These are phyloP conservation scores for Tachina grossa DNA, from an alignment of 2,888 invertebrate genomes.

Conservation along the genomic window DNA sequence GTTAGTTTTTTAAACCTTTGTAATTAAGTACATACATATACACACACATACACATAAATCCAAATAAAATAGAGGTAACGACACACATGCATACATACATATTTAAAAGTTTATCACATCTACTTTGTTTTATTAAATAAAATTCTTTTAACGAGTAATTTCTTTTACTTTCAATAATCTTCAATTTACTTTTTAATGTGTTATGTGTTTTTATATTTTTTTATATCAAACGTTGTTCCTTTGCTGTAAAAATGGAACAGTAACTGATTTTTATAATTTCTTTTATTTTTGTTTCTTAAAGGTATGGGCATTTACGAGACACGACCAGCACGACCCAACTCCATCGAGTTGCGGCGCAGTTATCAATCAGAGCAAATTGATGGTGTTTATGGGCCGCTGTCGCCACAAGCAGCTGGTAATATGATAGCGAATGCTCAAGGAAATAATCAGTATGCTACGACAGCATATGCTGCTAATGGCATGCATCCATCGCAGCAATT, in stretches of 20 bases:
- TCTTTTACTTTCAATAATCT: slow-evolving; percentile 30
- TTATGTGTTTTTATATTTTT: slow-evolving; percentile 31
- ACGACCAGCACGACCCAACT: slow-evolving; percentile 91
- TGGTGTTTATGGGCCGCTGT: slow-evolving; percentile 79
- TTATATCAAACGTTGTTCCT: slow-evolving; percentile 49
- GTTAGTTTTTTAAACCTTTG: no score
- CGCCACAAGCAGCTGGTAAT: slow-evolving; percentile 77
- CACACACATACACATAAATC: no score
- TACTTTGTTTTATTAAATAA: slow-evolving; percentile 23
- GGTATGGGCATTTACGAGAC: slow-evolving; percentile 85
- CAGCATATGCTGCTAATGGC: slow-evolving; percentile 76
- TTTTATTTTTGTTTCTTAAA: slow-evolving; percentile 75
- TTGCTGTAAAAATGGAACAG: slow-evolving; percentile 34
- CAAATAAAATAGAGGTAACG: slow-evolving; percentile 18
- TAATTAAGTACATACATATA: no score
- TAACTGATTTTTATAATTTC: slow-evolving; percentile 26
- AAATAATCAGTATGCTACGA: slow-evolving; percentile 71
- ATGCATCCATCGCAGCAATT: slow-evolving; percentile 74
- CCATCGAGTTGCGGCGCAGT: slow-evolving; percentile 88
- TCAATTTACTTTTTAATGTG: slow-evolving; percentile 41
- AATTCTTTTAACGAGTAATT: slow-evolving; percentile 34
- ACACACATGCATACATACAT: not conserved
- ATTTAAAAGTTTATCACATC: not conserved
- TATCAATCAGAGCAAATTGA: slow-evolving; percentile 82
- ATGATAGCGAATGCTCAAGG: slow-evolving; percentile 64